Evolutionary conservation across 1,140 invertebrate species (phyloP).

Genomic region (Diuraphis noxia): DNA sequence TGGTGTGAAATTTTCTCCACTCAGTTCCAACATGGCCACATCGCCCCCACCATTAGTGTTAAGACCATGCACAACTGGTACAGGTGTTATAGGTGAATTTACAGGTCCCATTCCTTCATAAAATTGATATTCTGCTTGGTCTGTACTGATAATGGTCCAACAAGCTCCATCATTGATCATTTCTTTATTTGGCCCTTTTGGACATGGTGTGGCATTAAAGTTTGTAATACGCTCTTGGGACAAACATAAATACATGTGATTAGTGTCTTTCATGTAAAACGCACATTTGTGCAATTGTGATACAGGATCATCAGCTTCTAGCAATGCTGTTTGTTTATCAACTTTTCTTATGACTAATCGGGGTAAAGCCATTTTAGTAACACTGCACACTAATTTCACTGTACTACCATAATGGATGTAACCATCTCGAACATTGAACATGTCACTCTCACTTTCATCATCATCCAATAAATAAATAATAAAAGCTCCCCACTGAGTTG

Average conservation of each 20-base stretch:
- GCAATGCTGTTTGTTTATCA: slow-evolving; percentile 97
- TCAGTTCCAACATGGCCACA: slow-evolving; percentile 95
- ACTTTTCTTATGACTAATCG: slow-evolving; percentile 96
- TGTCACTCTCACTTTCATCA: slow-evolving; percentile 96
- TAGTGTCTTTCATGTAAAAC: slow-evolving; percentile 99
- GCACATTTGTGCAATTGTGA: slow-evolving; percentile 99
- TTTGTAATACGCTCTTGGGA: slow-evolving; percentile 99
- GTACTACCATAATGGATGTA: slow-evolving; percentile 99
- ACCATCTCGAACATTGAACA: slow-evolving; percentile 95
- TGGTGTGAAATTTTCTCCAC: slow-evolving; percentile 97
- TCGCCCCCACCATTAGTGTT: slow-evolving; percentile 97
- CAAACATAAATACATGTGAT: slow-evolving; percentile 97
- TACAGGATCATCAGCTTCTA: slow-evolving; percentile 98
- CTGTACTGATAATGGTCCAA: slow-evolving; percentile 99
- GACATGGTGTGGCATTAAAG: slow-evolving; percentile 96
- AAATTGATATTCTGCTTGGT: slow-evolving; percentile 99
- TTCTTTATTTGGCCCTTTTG: slow-evolving; percentile 96
- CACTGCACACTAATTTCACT: slow-evolving; percentile 96
- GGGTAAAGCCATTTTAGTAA: slow-evolving; percentile 97
- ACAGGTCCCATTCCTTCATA: slow-evolving; percentile 99
- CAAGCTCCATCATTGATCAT: slow-evolving; percentile 99
- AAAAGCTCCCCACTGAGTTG: slow-evolving; percentile 99
- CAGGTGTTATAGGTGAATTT: slow-evolving; percentile 91
- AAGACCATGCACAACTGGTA: slow-evolving; percentile 91
- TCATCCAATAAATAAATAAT: slow-evolving; percentile 97